Evolutionary conservation across 2,113 vertebrate species (phyloP).

Genomic region (Morone saxatilis): DNA sequence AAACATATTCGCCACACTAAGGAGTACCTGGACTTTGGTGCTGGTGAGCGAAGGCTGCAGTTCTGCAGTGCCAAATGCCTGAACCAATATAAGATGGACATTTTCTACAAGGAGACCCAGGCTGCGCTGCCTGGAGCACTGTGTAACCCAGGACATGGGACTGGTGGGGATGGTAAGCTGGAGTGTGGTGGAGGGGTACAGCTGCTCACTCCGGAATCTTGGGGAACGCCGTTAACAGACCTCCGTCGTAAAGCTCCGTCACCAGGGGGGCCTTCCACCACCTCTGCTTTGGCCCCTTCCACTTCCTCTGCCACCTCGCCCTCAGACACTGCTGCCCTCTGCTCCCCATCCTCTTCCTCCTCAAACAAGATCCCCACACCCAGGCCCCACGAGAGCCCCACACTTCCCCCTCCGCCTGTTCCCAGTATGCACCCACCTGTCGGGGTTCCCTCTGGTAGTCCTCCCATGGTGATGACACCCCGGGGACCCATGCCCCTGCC

Average conservation of each 20-base stretch:
- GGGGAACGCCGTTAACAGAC: slow-evolving; percentile 95
- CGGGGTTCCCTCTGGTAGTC: slow-evolving; percentile 93
- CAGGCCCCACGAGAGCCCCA: slow-evolving; percentile 92
- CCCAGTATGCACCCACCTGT: slow-evolving; percentile 92
- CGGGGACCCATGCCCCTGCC: slow-evolving; percentile 96
- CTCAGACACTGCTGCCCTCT: slow-evolving; percentile 90
- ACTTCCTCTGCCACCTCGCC: slow-evolving; percentile 92
- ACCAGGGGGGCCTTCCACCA: slow-evolving; percentile 86
- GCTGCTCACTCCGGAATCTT: slow-evolving; percentile 99
- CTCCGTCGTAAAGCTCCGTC: slow-evolving; percentile 94
- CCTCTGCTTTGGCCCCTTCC: slow-evolving; percentile 88
- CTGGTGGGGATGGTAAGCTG: slow-evolving; percentile 90
- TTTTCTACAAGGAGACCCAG: slow-evolving; percentile 99
- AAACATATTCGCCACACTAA: slow-evolving; percentile 99
- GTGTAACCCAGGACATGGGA: slow-evolving; percentile 91
- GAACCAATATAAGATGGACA: slow-evolving; percentile 99
- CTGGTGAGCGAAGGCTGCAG: slow-evolving; percentile 98
- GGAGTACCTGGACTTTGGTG: slow-evolving; percentile 99
- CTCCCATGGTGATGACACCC: slow-evolving; percentile 98
- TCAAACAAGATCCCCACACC: slow-evolving; percentile 96
- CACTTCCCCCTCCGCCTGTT: slow-evolving; percentile 88
- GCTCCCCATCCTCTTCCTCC: slow-evolving; percentile 90
- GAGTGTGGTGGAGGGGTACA: slow-evolving; percentile 93
- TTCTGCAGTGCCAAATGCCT: slow-evolving; percentile 99
- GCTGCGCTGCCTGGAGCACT: slow-evolving; percentile 96